Evolutionary conservation across 2,888 invertebrate species (phyloP), one percentile per base, ranked within the genome.

Genomic region (Tubulanus polymorphus): DNA sequence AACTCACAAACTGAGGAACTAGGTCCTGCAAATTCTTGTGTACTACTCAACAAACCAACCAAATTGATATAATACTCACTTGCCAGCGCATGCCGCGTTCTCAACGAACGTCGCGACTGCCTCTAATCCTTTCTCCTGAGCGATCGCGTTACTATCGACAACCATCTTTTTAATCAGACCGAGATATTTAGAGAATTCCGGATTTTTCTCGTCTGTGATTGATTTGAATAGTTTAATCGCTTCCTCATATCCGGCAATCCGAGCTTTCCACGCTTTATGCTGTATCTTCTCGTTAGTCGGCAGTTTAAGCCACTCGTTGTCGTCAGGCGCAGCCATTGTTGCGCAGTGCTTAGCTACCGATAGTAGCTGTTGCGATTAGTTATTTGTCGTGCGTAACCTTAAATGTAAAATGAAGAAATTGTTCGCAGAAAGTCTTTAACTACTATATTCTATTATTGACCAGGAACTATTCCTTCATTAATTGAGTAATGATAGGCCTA

Each of bases 201-300:
- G 87, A 37, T 92, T 90, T 76, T 95, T 95, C 74, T 94, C 94
- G 59, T 71, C 78, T 29, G 89, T 89, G 65, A 91, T 87, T 73
- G 88, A 87, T 63, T 87, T 85, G 79, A 96, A 95, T 18, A 90
- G 82, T 77, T 92, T 94, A 6, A 88, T 85, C 0, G 92, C 90
- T 78, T 94, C 94, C 79, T 95, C 94, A 70, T 95, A 97, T 0
- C 95, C 97, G 64, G 88, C 88, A 1, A 94, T 85, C 63, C 97
- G 85, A 3, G 95, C 96, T 80, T 95, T 95, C 96, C 96, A 97
- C 54, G 89, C 81, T 82, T 95, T 96, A 79, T 96, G 95, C 18
- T 89, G 86, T 78, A 91, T 91, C 76, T 91, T 86, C 56, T 96
- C 95, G 64, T 96, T 95, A 47, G 92, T 72, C 10, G 79, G 74